Percentiles rank a stretch among this genome's conserved stretches.
These are phyloP conservation scores for Psittacula derbiana DNA, from an alignment of 2,797 vertebrate species.

Conservation along the genomic window DNA sequence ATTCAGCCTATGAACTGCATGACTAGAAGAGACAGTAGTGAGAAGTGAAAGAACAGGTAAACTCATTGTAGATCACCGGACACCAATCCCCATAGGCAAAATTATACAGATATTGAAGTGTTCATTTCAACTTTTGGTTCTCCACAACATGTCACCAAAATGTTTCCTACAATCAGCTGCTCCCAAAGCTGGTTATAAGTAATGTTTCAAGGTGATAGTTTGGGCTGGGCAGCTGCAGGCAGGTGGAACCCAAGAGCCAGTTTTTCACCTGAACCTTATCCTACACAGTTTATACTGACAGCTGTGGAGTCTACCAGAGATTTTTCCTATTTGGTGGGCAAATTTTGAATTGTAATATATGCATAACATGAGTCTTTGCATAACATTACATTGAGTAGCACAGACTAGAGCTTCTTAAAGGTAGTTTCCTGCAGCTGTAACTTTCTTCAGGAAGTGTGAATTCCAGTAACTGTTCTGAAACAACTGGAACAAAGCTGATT, in stretches of 20 bases:
- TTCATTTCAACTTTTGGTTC: background rate
- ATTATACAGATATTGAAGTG: background rate
- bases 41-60: background rate
- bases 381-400: background rate
- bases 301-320: background rate
- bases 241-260: constrained; percentile 11
- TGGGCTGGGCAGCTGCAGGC: background rate
- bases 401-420: background rate
- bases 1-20: background rate
- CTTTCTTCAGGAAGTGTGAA: background rate
- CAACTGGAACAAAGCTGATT: background rate
- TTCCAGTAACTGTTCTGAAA: background rate
- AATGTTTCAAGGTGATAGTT: background rate
- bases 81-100: background rate
- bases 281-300: background rate
- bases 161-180: background rate
- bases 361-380: background rate
- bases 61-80: background rate
- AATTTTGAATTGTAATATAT: background rate
- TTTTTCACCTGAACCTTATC: background rate
- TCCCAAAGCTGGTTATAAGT: background rate
- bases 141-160: background rate
- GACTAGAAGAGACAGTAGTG: background rate
- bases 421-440: background rate
- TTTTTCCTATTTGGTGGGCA: background rate